Base-by-base conservation (phyloP, 2,113 vertebrate species). In the Pampusana beccarii region DNA sequence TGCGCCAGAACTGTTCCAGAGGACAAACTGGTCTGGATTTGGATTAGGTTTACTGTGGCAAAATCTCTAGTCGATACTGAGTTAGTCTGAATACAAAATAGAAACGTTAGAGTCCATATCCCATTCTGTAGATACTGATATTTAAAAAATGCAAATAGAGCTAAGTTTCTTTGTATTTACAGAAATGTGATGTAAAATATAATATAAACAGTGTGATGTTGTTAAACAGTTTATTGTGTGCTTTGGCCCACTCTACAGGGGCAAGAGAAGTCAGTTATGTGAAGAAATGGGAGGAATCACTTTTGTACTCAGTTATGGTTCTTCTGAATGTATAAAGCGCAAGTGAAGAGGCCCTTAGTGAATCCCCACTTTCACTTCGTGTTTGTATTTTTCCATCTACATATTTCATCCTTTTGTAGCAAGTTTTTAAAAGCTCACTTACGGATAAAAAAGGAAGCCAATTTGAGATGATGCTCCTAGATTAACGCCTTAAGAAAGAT, bases 401-500 rank as follows among this genome's bases (percentile, higher is more conserved):
- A 67, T 83, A 70, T 83, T 44, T 50, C 11, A 4, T 86, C 71
- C 60, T 79, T 73, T 44, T 40, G 5, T 66, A 90, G 88, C 90
- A 90, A 66, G 92, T 86, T 86, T 95, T 88, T 51, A 64, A 91
- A 65, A 84, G 56, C 88, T 93, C 53, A 1, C 65, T 94, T 7
- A 46, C 2, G 13, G 80, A 66, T 89, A 67, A 92, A 95, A 95
- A 90, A 77, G 71, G 71, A 92, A 92, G 18, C 50, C 24, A 44
- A 58, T 80, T 91, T 38, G 46, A 87, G 73, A 87, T 0, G 19
- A 14, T 56, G 75, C 38, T 93, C 48, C 40, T 57, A 31, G 80
- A 65, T 56, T 82, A 92, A 83, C 86, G 92, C 83, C 80, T 94
- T 92, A 20, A 80, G 80, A 75, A 88, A 90, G 54, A 84, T 77